Percentiles rank a stretch among this genome's conserved stretches.
phyloP scores from a whole-genome alignment of 2,888 invertebrate species.

The Ecdyonurus torrentis region DNA sequence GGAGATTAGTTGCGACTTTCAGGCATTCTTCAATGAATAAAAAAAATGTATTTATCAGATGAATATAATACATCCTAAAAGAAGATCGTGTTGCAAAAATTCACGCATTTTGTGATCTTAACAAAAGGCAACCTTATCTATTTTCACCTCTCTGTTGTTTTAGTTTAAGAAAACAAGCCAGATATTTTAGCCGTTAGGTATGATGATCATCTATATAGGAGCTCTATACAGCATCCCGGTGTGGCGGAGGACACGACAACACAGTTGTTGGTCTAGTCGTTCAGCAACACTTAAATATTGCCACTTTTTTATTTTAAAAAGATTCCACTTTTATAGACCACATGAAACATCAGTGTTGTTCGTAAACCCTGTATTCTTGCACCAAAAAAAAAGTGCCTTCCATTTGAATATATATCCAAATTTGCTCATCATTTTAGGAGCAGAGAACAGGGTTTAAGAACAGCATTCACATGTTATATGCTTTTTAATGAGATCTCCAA shows the following conservation, averaged over 20 bases:
- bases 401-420: no score
- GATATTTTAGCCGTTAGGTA: neutral
- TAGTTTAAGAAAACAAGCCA: no score
- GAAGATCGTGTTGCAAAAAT: neutral
- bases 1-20: neutral
- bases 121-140: neutral
- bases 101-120: neutral
- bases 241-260: neutral
- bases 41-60: neutral
- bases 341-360: no score
- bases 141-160: neutral
- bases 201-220: neutral
- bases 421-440: no score
- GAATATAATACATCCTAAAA: neutral
- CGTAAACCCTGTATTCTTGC: no score
- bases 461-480: no score
- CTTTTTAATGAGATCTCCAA: no score
- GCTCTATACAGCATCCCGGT: no score
- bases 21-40: neutral
- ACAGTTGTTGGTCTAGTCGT: neutral
- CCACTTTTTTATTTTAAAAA: no score
- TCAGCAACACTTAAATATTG: neutral
- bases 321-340: no score
- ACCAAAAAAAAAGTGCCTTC: no score
- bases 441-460: no score